Evolutionary conservation across 2,797 vertebrate species (phyloP).

Genomic region (Lates japonicus): DNA sequence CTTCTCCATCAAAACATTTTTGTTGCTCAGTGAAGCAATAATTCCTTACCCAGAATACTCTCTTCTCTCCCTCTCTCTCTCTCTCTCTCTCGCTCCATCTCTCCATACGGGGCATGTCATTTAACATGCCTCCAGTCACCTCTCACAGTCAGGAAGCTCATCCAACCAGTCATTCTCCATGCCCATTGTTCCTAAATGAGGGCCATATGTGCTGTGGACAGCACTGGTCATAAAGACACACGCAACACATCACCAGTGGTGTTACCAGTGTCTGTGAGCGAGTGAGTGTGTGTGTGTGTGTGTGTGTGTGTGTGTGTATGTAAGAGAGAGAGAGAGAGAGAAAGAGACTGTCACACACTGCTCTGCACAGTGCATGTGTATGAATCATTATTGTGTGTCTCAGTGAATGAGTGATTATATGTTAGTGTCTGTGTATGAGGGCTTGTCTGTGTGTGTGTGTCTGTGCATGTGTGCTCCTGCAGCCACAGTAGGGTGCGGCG

Average conservation of each 20-base stretch:
- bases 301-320: slow-evolving; percentile 42
- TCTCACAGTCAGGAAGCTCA: slow-evolving; percentile 82
- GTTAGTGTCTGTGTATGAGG: slow-evolving; percentile 53
- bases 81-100: slow-evolving; percentile 64
- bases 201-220: slow-evolving; percentile 83
- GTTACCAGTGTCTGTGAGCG: slow-evolving; percentile 45
- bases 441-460: slow-evolving; percentile 40
- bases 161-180: slow-evolving; percentile 79
- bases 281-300: slow-evolving; percentile 41
- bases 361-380: slow-evolving; percentile 57
- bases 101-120: slow-evolving; percentile 82
- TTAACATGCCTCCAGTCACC: slow-evolving; percentile 82
- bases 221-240: slow-evolving; percentile 77
- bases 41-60: slow-evolving; percentile 48
- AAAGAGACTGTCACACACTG: slow-evolving; percentile 38
- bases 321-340: neutral
- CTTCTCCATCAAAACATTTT: slow-evolving; percentile 64
- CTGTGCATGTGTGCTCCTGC: slow-evolving; percentile 53
- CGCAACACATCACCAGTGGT: slow-evolving; percentile 34
- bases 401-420: slow-evolving; percentile 73
- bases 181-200: slow-evolving; percentile 84
- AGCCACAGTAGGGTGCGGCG: slow-evolving; percentile 68
- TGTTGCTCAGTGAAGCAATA: slow-evolving; percentile 51
- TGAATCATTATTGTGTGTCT: slow-evolving; percentile 73
- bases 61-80: slow-evolving; percentile 31